These are phyloP conservation scores for Labroides dimidiatus DNA, from an alignment of 2,797 vertebrate genomes.

Conservation along the genomic window DNA sequence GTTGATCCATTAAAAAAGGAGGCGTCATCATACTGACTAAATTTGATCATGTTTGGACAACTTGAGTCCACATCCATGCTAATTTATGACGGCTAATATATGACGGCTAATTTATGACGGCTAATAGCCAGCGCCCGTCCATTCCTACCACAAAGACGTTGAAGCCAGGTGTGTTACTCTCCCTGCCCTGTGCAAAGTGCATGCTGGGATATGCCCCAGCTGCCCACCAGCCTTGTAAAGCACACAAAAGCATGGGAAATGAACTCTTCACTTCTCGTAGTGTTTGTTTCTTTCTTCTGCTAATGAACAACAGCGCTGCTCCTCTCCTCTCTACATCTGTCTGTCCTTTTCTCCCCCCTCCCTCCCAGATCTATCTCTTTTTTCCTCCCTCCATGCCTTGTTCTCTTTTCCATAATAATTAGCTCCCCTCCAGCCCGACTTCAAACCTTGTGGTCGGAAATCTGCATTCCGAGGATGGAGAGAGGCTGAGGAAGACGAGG, in stretches of 20 bases:
- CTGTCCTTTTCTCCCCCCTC: conserved; percentile 19
- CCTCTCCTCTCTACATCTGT: conserved; percentile 43
- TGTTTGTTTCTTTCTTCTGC: conserved; percentile 43
- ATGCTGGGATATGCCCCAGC: conserved; percentile 42
- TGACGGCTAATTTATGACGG: no score
- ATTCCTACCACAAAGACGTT: background rate
- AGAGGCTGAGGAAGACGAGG: conserved; percentile 57
- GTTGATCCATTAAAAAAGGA: no score
- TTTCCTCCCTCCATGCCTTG: conserved; percentile 49
- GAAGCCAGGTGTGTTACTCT: conserved; percentile 26
- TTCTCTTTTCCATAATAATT: conserved; percentile 79
- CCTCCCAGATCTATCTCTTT: conserved; percentile 46
- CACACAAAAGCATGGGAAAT: conserved; percentile 18
- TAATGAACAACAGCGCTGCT: conserved; percentile 71
- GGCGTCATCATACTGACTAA: no score
- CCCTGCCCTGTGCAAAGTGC: background rate
- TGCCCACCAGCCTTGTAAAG: conserved; percentile 22
- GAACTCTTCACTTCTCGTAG: conserved; percentile 41
- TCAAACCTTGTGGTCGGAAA: conserved; percentile 79
- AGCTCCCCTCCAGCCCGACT: conserved; percentile 73
- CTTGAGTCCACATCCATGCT: background rate
- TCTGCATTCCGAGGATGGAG: conserved; percentile 74
- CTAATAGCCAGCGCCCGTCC: background rate
- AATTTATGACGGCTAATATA: background rate
- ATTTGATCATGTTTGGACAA: background rate